Evolutionary conservation across 2,888 invertebrate genomes (phyloP), one percentile per base, ranked within the genome.

Genomic region (Synanthedon tipuliformis): DNA sequence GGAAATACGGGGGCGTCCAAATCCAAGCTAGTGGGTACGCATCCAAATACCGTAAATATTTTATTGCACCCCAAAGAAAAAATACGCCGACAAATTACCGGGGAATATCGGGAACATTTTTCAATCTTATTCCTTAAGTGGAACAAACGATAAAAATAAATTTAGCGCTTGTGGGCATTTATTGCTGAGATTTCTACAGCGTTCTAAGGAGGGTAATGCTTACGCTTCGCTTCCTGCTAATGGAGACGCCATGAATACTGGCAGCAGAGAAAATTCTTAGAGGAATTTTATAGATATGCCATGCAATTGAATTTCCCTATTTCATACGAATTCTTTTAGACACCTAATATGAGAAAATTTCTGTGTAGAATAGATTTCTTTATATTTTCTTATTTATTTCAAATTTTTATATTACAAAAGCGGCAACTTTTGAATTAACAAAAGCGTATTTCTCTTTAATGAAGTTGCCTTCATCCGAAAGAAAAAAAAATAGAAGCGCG

Each of bases 51-150:
- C 81, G 80, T 85, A 85, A 85, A 86, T 82, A 82, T 87, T 86
- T 87, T 86, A 78, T 74, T 73, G 77, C 62, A 56, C 63, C 56
- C 62, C 58, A 62, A 65, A 72, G 73, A 81, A 84, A 82, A 81
- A 84, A 81, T 75, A 73, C 67, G 69, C 66, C 68, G 70, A 70
- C 68, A 79, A 81, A 83, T 81, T 81, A 80, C 71, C 64, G 73
- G 73, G 68, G 78, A 81, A 82, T 80, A 82, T 83, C 73, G 75
- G 73, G 75, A 77, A 72, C 74, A 78, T 77, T 84, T 84, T 83
- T 81, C 84, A 85, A 82, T 85, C 83, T 78, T 78, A 82, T 84
- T 81, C 75, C 81, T 83, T 85, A 83, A 86, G 86, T 87, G 84
- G 79, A 78, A 76, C 74, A 74, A 77, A 78, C 84, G 74, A 87